Evolutionary conservation across 1,140 invertebrate genomes (phyloP), one percentile per base, ranked within the genome.

Genomic region (Lethrus apterus): DNA sequence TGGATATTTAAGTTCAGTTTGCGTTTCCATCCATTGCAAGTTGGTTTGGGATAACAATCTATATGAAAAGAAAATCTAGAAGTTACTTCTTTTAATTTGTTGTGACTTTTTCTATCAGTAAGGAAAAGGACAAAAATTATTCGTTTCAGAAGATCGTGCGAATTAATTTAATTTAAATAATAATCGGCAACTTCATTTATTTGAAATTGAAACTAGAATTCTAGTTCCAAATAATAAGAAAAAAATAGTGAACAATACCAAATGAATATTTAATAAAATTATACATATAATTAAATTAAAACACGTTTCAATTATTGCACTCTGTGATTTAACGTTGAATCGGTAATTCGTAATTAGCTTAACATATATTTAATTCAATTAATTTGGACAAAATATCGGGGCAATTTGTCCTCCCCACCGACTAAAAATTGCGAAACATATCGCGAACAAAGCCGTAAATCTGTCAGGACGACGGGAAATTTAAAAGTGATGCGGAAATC

Each of bases 401-500:
- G 7, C n/a, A 8, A 29, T 29, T 8, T 8, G n/a, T 7, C 24
- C 24, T 29, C n/a, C 24, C 7, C 7, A 29, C 7, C 7, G 24
- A n/a, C 7, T 8, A n/a, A 29, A 29, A 29, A n/a, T 8, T 29
- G 24, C 7, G 7, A n/a, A 29, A n/a, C 24, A 29, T 11, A 14
- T 40, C 3, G 3, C 18, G 17, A 40, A 21, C 18, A 18, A 21
- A 40, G 24, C 20, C 36, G 24, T 40, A 21, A n/a, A 42, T 30
- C 13, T 55, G 53, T 52, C 53, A 55, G 52, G 52, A 46, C 51
- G 53, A 46, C 53, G 44, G 40, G 43, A 55, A 55, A 52, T 51
- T 45, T 41, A 40, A 42, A 55, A 32, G 49, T 51, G 50, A 48
- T 34, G 43, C 38, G 17, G 51, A 55, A 49, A 55, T 55, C 49